Evolutionary conservation across 1,140 invertebrate genomes (phyloP).

Genomic region (Cyphomyrmex costatus): DNA sequence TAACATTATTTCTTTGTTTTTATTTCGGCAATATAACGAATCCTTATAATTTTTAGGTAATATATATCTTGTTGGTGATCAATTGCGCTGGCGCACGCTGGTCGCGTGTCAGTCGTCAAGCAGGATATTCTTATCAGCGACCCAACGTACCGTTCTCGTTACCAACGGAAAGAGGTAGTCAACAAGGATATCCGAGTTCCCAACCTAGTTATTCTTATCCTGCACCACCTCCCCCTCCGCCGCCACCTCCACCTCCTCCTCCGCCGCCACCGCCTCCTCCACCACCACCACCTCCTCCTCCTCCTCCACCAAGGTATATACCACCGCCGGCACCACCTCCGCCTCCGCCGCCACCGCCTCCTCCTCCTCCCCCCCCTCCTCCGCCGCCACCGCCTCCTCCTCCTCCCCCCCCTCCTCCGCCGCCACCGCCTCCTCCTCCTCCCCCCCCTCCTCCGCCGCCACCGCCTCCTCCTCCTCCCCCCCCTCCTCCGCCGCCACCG

Average conservation of each 20-base stretch:
- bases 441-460: background rate
- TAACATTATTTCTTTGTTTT: background rate
- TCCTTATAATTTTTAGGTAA: slow-evolving; percentile 42
- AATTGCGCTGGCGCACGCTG: slow-evolving; percentile 23
- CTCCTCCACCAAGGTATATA: background rate
- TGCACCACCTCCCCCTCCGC: background rate
- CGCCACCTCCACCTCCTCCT: background rate
- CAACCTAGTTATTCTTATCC: slow-evolving; percentile 50
- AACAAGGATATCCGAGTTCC: slow-evolving; percentile 47
- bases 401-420: background rate
- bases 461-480: background rate
- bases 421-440: background rate
- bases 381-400: background rate
- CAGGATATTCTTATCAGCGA: slow-evolving; percentile 52
- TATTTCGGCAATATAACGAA: background rate
- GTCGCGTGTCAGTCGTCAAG: slow-evolving; percentile 32
- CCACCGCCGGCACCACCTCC: no score
- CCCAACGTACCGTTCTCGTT: slow-evolving; percentile 43
- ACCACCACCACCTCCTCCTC: background rate
- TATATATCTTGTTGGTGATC: slow-evolving; percentile 44
- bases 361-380: background rate
- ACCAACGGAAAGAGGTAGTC: slow-evolving; percentile 33
- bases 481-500: background rate
- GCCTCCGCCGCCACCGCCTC: background rate
- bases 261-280: background rate